phyloP scores from a whole-genome alignment of 2,113 vertebrate species.

The Alectura lathami region DNA sequence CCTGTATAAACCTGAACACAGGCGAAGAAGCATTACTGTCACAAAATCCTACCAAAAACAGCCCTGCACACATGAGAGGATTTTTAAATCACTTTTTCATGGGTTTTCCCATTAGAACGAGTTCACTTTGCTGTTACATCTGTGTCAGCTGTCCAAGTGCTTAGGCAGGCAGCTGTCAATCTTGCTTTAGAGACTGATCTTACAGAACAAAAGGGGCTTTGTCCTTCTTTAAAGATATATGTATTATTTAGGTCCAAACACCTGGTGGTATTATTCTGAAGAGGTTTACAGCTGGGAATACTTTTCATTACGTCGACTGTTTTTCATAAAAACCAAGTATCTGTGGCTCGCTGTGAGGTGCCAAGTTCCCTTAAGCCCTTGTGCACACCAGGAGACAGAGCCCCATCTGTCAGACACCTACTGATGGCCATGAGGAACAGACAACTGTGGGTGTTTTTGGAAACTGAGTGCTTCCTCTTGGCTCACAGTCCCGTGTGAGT shows the following conservation, averaged over 20 bases:
- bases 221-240: not conserved
- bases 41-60: not conserved
- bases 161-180: not conserved
- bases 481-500: not conserved
- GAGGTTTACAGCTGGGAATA: not conserved
- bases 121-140: not conserved
- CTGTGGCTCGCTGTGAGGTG: not conserved
- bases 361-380: not conserved
- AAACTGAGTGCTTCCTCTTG: constrained; percentile 27
- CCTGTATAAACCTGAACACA: rapidly evolving
- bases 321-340: not conserved
- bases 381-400: not conserved
- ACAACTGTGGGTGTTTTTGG: constrained; percentile 15
- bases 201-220: not conserved
- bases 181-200: not conserved
- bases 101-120: not conserved
- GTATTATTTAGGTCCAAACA: not conserved
- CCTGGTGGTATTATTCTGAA: not conserved
- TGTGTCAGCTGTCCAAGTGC: not conserved
- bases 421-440: not conserved
- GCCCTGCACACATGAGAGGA: rapidly evolving
- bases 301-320: not conserved
- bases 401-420: not conserved
- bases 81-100: not conserved
- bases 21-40: not conserved